phyloP scores from a whole-genome alignment of 1,140 invertebrate species.

The Neodiprion virginianus region DNA sequence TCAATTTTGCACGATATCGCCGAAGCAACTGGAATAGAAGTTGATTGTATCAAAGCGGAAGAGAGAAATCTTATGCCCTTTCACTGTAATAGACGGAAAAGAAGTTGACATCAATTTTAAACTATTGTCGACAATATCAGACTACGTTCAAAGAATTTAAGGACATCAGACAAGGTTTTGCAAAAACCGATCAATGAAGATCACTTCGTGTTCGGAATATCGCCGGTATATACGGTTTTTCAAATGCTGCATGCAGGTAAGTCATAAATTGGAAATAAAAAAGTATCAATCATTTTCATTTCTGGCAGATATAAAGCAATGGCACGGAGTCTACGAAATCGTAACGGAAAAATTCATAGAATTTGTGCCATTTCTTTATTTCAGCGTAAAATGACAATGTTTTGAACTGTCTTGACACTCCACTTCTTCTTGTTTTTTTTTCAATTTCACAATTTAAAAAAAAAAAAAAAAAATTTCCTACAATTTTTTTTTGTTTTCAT shows the following conservation, averaged over 20 bases:
- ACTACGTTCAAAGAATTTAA: constrained; percentile 37
- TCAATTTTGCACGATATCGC: background rate
- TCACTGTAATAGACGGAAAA: background rate
- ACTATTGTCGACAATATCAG: background rate
- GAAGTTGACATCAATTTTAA: background rate
- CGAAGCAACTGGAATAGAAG: background rate
- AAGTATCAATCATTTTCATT: background rate
- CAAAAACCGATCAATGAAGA: background rate
- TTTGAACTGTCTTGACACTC: no score
- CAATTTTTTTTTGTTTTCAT: no score
- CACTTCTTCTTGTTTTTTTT: no score
- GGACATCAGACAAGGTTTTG: constrained; percentile 15
- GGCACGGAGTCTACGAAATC: no score
- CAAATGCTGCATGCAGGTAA: background rate
- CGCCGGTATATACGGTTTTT: background rate
- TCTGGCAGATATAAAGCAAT: background rate
- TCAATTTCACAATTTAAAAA: no score
- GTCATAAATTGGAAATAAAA: background rate
- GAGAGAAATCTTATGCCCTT: constrained; percentile 9
- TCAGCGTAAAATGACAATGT: no score
- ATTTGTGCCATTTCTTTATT: no score
- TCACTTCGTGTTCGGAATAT: background rate
- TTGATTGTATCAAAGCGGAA: background rate
- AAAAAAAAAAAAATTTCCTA: no score
- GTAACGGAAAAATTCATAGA: no score